phyloP scores from a whole-genome alignment of 2,888 invertebrate species.

The Protophormia terraenovae region DNA sequence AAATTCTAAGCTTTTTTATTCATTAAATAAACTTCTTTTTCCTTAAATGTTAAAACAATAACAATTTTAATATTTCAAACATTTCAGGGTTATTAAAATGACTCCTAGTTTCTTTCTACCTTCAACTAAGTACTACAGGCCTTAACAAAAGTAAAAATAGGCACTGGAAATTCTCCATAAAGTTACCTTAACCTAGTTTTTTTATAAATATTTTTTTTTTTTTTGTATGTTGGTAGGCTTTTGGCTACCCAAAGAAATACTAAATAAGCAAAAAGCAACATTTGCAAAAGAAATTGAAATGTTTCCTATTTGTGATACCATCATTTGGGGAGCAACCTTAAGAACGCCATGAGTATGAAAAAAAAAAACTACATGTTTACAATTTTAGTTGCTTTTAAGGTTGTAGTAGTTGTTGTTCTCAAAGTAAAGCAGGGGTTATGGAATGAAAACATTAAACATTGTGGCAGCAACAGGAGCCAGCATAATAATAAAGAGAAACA shows the following conservation, averaged over 20 bases:
- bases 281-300: conserved; percentile 45
- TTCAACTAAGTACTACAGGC: too few species aligned
- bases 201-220: background rate
- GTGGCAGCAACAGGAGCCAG: conserved; percentile 45
- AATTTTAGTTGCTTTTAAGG: background rate
- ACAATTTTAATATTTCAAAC: conserved; percentile 9
- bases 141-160: too few species aligned
- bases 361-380: background rate
- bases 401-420: background rate
- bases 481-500: conserved; percentile 10
- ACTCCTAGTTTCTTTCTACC: background rate
- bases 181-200: conserved; percentile 62
- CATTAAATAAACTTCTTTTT: conserved; percentile 3
- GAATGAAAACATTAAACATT: conserved; percentile 7
- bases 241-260: conserved; percentile 29
- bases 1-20: too few species aligned
- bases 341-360: background rate
- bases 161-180: background rate
- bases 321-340: background rate
- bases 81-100: conserved; percentile 5
- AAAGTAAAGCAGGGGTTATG: background rate
- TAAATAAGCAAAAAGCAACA: background rate
- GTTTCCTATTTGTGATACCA: conserved; percentile 34
- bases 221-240: conserved; percentile 13
- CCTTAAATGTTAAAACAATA: background rate